Percentiles rank a stretch among this genome's conserved stretches.
These are phyloP conservation scores for Stomorhina lunata DNA, from an alignment of 2,888 invertebrate species.

Conservation along the genomic window DNA sequence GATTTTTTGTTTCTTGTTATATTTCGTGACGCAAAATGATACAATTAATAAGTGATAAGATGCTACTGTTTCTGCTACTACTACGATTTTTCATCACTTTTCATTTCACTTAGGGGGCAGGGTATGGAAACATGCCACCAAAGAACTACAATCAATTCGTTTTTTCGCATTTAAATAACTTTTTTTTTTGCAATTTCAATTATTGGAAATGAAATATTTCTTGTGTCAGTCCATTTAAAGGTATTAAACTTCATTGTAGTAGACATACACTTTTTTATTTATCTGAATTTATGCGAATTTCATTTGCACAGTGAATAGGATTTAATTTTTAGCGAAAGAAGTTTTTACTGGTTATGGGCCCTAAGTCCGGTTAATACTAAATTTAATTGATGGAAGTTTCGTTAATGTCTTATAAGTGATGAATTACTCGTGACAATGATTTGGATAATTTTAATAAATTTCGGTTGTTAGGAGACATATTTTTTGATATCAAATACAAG, in stretches of 20 bases:
- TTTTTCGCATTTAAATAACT: background rate
- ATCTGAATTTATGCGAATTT: conserved; percentile 2
- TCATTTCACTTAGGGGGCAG: background rate
- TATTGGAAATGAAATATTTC: background rate
- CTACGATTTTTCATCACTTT: background rate
- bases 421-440: no score
- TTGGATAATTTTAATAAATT: no score
- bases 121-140: conserved; percentile 1
- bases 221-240: background rate
- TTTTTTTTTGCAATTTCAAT: background rate
- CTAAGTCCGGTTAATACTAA: no score
- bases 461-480: no score
- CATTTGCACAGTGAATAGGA: background rate
- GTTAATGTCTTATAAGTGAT: no score
- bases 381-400: no score
- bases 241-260: background rate
- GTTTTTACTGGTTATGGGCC: background rate
- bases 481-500: no score
- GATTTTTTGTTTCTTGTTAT: conserved; percentile 11
- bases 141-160: background rate
- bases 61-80: background rate
- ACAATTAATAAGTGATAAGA: conserved; percentile 40
- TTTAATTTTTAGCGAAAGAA: background rate
- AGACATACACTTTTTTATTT: no score
- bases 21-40: conserved; percentile 46